phyloP scores from a whole-genome alignment of 2,888 invertebrate genomes.

The Xestia xanthographa region DNA sequence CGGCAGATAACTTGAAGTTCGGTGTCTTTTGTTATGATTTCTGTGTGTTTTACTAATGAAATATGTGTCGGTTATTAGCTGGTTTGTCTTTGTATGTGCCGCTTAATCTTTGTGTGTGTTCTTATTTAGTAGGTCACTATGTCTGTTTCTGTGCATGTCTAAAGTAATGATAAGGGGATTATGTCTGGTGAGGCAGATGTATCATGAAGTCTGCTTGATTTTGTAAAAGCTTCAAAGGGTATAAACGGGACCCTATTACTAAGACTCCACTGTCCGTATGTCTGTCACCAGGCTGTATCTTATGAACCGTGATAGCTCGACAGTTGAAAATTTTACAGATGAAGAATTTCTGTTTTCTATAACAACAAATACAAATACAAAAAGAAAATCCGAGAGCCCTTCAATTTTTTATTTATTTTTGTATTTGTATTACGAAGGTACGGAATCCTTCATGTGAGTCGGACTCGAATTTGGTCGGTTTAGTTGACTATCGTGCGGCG shows the following conservation, averaged over 20 bases:
- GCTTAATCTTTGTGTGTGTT: not conserved
- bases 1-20: constrained; percentile 61
- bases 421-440: too few species aligned
- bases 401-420: too few species aligned
- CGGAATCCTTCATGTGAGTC: too few species aligned
- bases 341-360: too few species aligned
- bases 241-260: too few species aligned
- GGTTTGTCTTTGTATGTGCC: constrained; percentile 25
- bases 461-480: not conserved
- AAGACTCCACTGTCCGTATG: too few species aligned
- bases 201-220: not conserved
- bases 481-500: not conserved
- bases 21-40: constrained; percentile 57
- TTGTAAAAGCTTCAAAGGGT: too few species aligned
- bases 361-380: too few species aligned
- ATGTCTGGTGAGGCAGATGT: not conserved
- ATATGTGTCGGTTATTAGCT: constrained; percentile 42
- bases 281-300: too few species aligned
- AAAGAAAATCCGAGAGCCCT: too few species aligned
- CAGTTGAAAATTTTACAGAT: too few species aligned
- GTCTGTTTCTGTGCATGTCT: not conserved
- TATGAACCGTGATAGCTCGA: too few species aligned
- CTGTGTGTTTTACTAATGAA: constrained; percentile 64
- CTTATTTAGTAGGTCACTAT: constrained; percentile 33
- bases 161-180: constrained; percentile 18